These are phyloP conservation scores for Dicentrarchus labrax DNA, from an alignment of 2,113 vertebrate species.

Conservation along the genomic window DNA sequence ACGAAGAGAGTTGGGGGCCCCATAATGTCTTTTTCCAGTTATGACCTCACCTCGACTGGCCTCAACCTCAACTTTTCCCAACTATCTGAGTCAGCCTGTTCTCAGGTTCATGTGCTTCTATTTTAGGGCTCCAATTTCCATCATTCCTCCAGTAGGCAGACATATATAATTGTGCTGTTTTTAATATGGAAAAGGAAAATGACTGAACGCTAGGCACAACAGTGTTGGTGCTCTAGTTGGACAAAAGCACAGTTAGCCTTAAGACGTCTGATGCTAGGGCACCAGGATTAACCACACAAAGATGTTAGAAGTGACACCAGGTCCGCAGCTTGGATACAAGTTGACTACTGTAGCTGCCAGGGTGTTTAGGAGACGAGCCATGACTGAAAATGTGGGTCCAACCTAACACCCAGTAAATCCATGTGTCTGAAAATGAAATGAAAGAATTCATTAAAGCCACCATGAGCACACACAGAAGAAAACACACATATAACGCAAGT, in stretches of 20 bases:
- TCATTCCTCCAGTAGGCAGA: conserved; percentile 33
- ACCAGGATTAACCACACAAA: conserved; percentile 30
- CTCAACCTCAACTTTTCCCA: conserved; percentile 58
- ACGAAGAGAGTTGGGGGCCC: conserved; percentile 21
- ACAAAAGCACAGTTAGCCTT: conserved; percentile 25
- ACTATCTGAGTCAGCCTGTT: conserved; percentile 67
- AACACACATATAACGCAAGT: background rate
- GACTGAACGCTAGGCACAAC: background rate
- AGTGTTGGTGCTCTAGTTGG: conserved; percentile 16
- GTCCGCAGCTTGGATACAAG: conserved; percentile 43
- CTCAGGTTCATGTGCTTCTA: conserved; percentile 47
- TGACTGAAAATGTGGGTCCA: conserved; percentile 68
- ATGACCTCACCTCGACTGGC: conserved; percentile 69
- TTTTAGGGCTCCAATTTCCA: conserved; percentile 68
- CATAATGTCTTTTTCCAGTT: conserved; percentile 67
- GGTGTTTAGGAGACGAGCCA: conserved; percentile 29
- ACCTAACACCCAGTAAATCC: conserved; percentile 47
- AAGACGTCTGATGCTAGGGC: conserved; percentile 11
- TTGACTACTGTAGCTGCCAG: conserved; percentile 17
- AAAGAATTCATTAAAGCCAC: conserved; percentile 18
- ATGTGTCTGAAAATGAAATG: conserved; percentile 7
- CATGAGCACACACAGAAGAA: background rate
- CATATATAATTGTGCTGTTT: conserved; percentile 33
- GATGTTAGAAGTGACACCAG: conserved; percentile 35
- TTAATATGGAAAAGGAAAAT: conserved; percentile 62